A percentile compares a stretch with the other conserved stretches of the same genome.
phyloP scores from a whole-genome alignment of 2,113 vertebrate genomes.

The Mionectes macconnelli region DNA sequence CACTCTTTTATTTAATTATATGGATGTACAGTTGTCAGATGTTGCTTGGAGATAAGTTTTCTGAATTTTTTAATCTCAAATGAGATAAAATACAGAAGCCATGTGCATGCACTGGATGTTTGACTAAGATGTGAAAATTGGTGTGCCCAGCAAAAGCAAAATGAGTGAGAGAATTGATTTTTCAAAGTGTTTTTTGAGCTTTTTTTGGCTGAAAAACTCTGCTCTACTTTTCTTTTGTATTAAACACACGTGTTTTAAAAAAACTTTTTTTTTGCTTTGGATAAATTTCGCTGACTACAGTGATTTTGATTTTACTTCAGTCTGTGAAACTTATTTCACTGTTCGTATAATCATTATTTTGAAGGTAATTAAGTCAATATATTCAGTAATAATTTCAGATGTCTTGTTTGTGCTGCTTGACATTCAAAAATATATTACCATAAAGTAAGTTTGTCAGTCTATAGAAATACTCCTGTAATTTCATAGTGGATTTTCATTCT shows the following conservation, averaged over 20 bases:
- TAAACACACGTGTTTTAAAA: neutral
- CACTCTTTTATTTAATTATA: neutral
- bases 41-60: neutral
- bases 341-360: neutral
- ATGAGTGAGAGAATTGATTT: neutral
- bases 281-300: neutral
- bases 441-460: neutral
- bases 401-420: neutral
- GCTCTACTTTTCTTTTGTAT: neutral
- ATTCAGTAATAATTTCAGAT: neutral
- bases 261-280: neutral
- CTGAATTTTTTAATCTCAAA: neutral
- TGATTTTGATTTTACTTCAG: neutral
- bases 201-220: neutral
- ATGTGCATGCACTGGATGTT: neutral
- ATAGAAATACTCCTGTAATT: neutral
- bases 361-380: neutral
- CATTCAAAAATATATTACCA: neutral
- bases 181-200: neutral
- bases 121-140: neutral
- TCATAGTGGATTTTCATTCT: neutral
- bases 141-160: neutral
- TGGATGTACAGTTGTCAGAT: neutral
- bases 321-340: neutral
- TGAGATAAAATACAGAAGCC: neutral